A percentile compares a stretch with the other conserved stretches of the same genome.
phyloP scores from a whole-genome alignment of 2,113 vertebrate genomes.

The Grammomys dolichurus region DNA sequence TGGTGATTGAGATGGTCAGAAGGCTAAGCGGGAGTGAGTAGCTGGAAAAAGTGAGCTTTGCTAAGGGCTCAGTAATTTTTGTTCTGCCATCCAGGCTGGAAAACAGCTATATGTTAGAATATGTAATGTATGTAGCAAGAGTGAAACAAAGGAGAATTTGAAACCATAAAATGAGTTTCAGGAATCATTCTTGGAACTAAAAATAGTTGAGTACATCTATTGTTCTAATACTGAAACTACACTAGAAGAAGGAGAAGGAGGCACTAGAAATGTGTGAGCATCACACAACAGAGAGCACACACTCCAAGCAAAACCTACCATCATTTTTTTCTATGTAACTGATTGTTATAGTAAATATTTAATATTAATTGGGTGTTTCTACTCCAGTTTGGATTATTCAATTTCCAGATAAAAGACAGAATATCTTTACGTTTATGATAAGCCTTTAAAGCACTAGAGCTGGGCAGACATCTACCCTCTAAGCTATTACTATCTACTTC shows the following conservation, averaged over 20 bases:
- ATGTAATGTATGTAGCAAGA: background rate
- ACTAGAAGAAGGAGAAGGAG: background rate
- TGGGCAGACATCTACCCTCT: no score
- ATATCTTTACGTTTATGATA: no score
- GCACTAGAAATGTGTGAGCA: background rate
- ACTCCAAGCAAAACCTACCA: background rate
- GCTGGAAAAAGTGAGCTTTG: background rate
- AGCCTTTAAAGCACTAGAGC: no score
- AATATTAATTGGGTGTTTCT: no score
- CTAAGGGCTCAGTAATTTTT: background rate
- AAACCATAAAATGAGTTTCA: background rate
- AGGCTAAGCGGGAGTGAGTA: background rate
- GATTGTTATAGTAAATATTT: no score
- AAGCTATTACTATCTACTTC: no score
- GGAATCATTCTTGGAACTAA: background rate
- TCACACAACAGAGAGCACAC: background rate
- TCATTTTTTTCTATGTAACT: background rate
- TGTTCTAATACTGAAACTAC: background rate
- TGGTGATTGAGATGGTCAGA: background rate
- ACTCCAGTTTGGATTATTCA: no score
- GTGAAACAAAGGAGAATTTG: background rate
- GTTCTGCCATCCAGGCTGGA: background rate
- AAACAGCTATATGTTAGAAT: background rate
- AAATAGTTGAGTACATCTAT: background rate
- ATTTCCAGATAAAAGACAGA: no score